These are phyloP conservation scores for Euclidia mi DNA, from an alignment of 2,888 invertebrate species.

Conservation along the genomic window DNA sequence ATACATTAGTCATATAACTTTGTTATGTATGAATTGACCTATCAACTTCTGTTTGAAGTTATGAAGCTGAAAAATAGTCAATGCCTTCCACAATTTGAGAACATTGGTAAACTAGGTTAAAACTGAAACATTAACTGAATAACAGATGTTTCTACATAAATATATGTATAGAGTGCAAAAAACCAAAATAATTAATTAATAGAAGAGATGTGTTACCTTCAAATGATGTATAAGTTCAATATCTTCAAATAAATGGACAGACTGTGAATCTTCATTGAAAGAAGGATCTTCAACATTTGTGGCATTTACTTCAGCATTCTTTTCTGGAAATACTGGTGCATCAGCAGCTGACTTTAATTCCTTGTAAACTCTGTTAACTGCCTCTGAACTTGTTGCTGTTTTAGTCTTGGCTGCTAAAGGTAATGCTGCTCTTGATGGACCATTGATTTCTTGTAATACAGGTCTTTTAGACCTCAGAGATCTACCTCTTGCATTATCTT, in stretches of 20 bases:
- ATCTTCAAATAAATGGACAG: slow-evolving; percentile 86
- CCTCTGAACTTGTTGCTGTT: slow-evolving; percentile 63
- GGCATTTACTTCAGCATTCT: slow-evolving; percentile 50
- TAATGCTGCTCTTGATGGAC: slow-evolving; percentile 68
- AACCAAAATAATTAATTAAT: no score
- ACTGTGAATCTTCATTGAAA: slow-evolving; percentile 66
- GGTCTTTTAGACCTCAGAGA: slow-evolving; percentile 67
- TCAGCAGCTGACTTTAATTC: slow-evolving; percentile 71
- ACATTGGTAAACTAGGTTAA: no score
- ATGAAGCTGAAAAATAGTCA: no score
- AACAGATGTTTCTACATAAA: no score
- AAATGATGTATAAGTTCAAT: slow-evolving; percentile 80
- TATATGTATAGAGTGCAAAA: no score
- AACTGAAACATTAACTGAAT: no score
- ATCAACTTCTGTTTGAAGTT: no score
- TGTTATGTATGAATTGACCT: background rate
- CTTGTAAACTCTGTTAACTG: slow-evolving; percentile 70
- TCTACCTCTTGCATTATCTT: slow-evolving; percentile 56
- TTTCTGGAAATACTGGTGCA: slow-evolving; percentile 70
- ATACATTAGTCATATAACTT: background rate
- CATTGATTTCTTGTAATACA: slow-evolving; percentile 74
- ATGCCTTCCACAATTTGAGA: no score
- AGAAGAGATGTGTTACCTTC: no score
- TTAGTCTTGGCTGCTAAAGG: slow-evolving; percentile 71
- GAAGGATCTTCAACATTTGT: slow-evolving; percentile 58